Conservation (phyloP, 2,797 vertebrate species). For the Periparus ater region DNA sequence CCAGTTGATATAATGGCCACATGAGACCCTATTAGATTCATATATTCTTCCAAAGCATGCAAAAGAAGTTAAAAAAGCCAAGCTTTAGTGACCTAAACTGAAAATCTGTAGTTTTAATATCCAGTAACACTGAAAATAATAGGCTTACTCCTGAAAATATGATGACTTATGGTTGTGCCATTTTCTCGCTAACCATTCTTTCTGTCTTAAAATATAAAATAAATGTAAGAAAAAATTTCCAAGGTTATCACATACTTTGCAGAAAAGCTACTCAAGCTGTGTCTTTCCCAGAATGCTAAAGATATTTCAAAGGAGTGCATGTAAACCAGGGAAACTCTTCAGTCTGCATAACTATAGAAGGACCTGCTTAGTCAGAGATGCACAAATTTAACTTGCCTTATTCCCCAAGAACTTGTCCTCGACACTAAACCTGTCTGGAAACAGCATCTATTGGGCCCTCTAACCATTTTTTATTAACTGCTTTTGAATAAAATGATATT, state of each 20-base stretch:
- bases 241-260: not conserved
- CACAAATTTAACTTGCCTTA: not conserved
- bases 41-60: not conserved
- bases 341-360: not conserved
- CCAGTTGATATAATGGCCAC: not conserved
- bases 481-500: not conserved
- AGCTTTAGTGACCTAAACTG: not conserved
- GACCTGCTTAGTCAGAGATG: not conserved
- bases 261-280: not conserved
- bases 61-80: not conserved
- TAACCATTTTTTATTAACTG: not conserved
- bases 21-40: not conserved
- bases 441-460: not conserved
- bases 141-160: not conserved
- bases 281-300: not conserved
- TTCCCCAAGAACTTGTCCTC: not conserved
- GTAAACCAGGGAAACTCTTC: not conserved
- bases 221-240: not conserved
- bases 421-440: not conserved
- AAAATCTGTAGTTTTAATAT: not conserved
- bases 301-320: not conserved
- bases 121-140: not conserved
- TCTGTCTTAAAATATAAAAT: not conserved
- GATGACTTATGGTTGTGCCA: accelerated
- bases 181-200: not conserved